These are phyloP conservation scores for Argyrosomus japonicus DNA, from an alignment of 2,113 vertebrate species.

Conservation along the genomic window DNA sequence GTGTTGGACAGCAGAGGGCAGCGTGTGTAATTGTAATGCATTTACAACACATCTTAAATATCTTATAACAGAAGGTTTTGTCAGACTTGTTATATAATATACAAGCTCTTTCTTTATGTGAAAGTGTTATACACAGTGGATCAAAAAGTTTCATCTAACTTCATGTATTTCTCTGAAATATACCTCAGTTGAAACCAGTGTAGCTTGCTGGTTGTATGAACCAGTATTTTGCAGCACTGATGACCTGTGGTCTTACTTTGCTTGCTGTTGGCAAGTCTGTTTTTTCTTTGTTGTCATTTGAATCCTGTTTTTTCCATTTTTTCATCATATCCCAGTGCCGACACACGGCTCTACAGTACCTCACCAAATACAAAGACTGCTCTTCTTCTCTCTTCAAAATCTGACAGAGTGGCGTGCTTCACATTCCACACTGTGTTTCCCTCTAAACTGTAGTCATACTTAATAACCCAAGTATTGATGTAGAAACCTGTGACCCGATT, in stretches of 20 bases:
- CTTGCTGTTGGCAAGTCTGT: too few relatives aligned
- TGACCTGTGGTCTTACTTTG: neutral
- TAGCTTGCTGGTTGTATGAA: neutral
- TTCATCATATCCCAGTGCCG: slow-evolving; percentile 10
- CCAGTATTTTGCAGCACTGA: neutral
- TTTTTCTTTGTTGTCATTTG: neutral
- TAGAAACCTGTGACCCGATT: neutral
- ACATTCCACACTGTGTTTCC: slow-evolving; percentile 61
- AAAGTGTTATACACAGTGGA: neutral
- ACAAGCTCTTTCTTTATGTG: neutral
- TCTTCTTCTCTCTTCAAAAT: slow-evolving; percentile 53
- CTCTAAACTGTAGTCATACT: neutral
- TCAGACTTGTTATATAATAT: neutral
- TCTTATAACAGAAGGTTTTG: neutral
- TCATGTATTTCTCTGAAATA: neutral
- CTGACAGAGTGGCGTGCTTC: slow-evolving; percentile 53
- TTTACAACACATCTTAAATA: neutral
- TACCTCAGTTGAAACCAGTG: neutral
- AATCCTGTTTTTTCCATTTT: neutral
- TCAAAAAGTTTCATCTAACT: neutral
- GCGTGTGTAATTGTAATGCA: too few relatives aligned
- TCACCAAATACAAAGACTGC: slow-evolving; percentile 54
- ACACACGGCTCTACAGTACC: neutral
- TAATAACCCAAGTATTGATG: slow-evolving; percentile 2
- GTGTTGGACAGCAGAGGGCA: slow-evolving; percentile 70